Conservation (phyloP, 2,888 invertebrate genomes). For the Liopterus haemorrhoidalis region DNA sequence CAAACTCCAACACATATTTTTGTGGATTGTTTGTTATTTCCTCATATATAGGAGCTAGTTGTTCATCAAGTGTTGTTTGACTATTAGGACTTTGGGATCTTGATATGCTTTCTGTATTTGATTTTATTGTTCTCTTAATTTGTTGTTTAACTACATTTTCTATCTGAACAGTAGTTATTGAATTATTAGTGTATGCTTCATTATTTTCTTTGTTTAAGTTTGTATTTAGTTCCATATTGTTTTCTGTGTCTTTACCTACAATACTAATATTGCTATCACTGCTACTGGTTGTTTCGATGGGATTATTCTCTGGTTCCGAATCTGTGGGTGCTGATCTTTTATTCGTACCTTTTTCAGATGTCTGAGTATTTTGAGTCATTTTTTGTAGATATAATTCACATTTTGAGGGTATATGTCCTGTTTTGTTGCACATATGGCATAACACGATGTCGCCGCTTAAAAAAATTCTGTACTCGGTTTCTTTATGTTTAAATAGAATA, state of each 20-base stretch:
- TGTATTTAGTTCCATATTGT: no score
- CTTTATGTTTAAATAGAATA: constrained; percentile 6
- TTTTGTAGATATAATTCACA: no score
- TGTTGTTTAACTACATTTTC: constrained; percentile 1
- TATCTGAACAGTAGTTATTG: no score
- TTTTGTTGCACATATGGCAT: constrained; percentile 6
- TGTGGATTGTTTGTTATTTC: constrained; percentile 4
- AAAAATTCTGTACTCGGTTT: constrained; percentile 7
- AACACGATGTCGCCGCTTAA: constrained; percentile 7
- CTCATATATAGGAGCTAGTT: not conserved
- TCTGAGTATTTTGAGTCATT: no score
- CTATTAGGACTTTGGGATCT: constrained; percentile 2
- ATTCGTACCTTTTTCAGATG: no score
- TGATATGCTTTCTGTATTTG: not conserved
- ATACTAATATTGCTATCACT: no score
- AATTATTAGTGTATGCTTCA: no score
- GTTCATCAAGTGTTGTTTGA: constrained; percentile 3
- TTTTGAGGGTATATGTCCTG: not conserved
- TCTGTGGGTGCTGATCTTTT: constrained; percentile 6
- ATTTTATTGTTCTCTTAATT: not conserved
- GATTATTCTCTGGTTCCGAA: constrained; percentile 4
- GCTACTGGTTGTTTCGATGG: no score
- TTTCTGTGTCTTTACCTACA: no score
- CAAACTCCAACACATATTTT: constrained; percentile 1
- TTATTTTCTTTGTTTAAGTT: no score